Conservation (phyloP, 2,797 vertebrate species). For the Sebastes dallii region DNA sequence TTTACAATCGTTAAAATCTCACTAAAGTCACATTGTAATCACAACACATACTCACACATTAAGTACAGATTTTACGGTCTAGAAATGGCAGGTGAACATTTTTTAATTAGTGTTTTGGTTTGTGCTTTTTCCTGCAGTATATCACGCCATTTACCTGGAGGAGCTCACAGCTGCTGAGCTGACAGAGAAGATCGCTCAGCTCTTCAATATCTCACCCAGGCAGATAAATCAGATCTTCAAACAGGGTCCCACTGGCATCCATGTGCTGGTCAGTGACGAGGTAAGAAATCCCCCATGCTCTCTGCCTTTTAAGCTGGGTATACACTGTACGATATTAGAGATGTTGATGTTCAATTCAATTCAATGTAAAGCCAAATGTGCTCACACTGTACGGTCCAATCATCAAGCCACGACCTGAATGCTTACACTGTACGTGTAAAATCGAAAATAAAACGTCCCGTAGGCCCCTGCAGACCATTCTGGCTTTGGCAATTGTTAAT, state of each 20-base stretch:
- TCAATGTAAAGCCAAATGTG: neutral
- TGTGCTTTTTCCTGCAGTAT: constrained; percentile 81
- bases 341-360: neutral
- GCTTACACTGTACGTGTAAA: neutral
- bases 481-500: too few species aligned
- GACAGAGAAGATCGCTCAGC: constrained; percentile 94
- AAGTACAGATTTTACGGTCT: neutral
- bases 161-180: constrained; percentile 90
- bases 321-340: neutral
- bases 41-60: neutral
- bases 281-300: constrained; percentile 67
- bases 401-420: too few species aligned
- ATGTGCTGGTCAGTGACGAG: constrained; percentile 96
- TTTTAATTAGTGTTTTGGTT: neutral
- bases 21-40: neutral
- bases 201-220: constrained; percentile 93
- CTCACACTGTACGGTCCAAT: neutral
- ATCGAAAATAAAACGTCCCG: neutral
- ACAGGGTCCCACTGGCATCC: constrained; percentile 95
- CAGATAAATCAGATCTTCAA: constrained; percentile 98
- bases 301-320: neutral
- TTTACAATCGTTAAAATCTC: too few species aligned
- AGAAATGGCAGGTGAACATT: neutral
- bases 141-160: constrained; percentile 97
- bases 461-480: too few species aligned